These are phyloP conservation scores for Atlantisia rogersi DNA, from an alignment of 2,113 vertebrate species.

Conservation along the genomic window DNA sequence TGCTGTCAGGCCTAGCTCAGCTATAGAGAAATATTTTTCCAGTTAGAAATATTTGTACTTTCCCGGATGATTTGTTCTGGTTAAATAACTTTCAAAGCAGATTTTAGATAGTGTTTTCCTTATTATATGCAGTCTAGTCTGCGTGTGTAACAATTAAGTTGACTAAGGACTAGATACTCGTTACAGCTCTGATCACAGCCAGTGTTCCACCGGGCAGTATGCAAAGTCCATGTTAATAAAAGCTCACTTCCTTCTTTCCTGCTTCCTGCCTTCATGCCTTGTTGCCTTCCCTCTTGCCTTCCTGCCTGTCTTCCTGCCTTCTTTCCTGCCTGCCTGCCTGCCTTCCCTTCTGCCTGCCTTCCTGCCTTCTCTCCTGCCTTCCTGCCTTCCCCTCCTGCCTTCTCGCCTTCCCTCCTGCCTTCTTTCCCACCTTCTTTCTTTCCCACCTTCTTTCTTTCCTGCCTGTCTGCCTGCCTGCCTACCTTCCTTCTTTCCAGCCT, in stretches of 20 bases:
- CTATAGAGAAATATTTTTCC: slow-evolving; percentile 65
- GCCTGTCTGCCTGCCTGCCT: not conserved
- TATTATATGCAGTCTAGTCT: slow-evolving; percentile 30
- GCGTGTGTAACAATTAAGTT: not conserved
- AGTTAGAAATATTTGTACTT: slow-evolving; percentile 61
- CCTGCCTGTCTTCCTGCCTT: not conserved
- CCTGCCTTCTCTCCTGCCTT: not conserved
- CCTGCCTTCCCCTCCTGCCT: not conserved
- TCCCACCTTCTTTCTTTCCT: not conserved
- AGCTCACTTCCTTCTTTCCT: not conserved
- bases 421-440: not conserved
- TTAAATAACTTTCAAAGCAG: slow-evolving; percentile 57
- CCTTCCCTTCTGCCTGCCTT: not conserved
- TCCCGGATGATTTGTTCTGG: slow-evolving; percentile 56
- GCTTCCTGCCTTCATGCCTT: not conserved
- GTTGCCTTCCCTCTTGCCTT: not conserved
- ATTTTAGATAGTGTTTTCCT: slow-evolving; percentile 48
- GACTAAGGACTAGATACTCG: slow-evolving; percentile 33
- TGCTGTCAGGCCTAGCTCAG: slow-evolving; percentile 69
- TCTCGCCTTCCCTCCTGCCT: not conserved
- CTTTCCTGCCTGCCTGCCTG: not conserved
- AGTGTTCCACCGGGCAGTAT: not conserved
- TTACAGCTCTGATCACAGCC: slow-evolving; percentile 19
- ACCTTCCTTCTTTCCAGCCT: not conserved
- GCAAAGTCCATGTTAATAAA: not conserved